Conservation (phyloP, 2,888 invertebrate genomes). For the Erynnis tages region DNA sequence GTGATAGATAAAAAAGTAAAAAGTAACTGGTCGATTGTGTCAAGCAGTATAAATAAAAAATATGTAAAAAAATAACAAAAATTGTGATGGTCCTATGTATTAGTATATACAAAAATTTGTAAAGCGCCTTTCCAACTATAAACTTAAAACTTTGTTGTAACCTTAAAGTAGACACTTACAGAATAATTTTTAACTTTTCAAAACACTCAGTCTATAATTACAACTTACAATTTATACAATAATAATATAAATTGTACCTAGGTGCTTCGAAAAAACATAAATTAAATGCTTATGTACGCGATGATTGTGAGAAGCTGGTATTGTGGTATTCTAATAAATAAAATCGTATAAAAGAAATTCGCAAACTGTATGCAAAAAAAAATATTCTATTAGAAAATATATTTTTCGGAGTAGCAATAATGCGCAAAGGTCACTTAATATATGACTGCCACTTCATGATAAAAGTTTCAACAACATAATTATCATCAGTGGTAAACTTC, state of each 20-base stretch:
- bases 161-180: slow-evolving; percentile 10
- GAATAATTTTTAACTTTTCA: slow-evolving; percentile 36
- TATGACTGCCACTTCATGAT: no score
- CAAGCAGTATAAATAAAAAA: slow-evolving; percentile 1
- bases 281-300: slow-evolving; percentile 32
- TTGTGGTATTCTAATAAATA: neutral
- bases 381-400: no score
- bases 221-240: slow-evolving; percentile 43
- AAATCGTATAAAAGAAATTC: no score
- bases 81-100: slow-evolving; percentile 12
- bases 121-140: slow-evolving; percentile 1
- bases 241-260: slow-evolving; percentile 62
- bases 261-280: slow-evolving; percentile 49
- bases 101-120: neutral
- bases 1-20: neutral
- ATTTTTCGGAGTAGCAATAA: no score
- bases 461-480: no score
- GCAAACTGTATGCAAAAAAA: no score
- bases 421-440: no score
- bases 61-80: slow-evolving; percentile 3
- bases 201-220: slow-evolving; percentile 36
- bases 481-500: no score
- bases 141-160: neutral
- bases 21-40: neutral
- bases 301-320: slow-evolving; percentile 24